Conservation (phyloP, 2,888 invertebrate species). For the Halictus quadricinctus region DNA sequence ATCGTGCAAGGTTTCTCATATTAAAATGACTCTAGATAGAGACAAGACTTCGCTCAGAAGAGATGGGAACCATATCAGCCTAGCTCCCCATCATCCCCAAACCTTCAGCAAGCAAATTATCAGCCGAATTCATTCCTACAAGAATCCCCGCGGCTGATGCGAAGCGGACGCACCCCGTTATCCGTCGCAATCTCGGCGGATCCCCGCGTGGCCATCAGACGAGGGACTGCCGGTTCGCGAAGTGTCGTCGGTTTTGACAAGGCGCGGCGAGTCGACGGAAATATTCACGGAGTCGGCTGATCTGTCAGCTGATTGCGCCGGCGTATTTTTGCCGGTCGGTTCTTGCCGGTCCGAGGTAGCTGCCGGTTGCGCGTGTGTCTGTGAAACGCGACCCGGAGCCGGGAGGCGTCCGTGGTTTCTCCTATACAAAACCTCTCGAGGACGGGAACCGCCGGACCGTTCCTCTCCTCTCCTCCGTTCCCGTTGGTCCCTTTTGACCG, state of each 20-base stretch:
- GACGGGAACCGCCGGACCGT: slow-evolving; percentile 13
- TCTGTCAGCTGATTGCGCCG: slow-evolving; percentile 76
- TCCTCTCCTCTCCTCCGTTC: slow-evolving; percentile 15
- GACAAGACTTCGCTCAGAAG: neutral
- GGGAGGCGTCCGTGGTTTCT: slow-evolving; percentile 59
- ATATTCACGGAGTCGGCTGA: slow-evolving; percentile 76
- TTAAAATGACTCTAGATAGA: too few species aligned
- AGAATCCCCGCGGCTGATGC: neutral
- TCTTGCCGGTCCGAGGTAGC: slow-evolving; percentile 67
- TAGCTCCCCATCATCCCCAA: neutral
- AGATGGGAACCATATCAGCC: neutral
- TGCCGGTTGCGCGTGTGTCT: slow-evolving; percentile 47
- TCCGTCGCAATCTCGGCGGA: neutral
- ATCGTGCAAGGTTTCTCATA: too few species aligned
- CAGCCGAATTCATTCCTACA: neutral
- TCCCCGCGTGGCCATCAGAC: neutral
- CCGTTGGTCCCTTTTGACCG: slow-evolving; percentile 7
- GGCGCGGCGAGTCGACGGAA: slow-evolving; percentile 68
- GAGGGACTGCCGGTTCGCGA: neutral
- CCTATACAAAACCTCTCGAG: slow-evolving; percentile 52
- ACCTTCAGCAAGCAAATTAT: neutral
- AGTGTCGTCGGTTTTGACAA: slow-evolving; percentile 75
- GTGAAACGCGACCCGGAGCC: slow-evolving; percentile 51
- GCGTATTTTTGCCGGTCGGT: slow-evolving; percentile 72
- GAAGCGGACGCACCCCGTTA: neutral